phyloP scores from a whole-genome alignment of 1,140 invertebrate genomes.

The Nixonia krombeini region DNA sequence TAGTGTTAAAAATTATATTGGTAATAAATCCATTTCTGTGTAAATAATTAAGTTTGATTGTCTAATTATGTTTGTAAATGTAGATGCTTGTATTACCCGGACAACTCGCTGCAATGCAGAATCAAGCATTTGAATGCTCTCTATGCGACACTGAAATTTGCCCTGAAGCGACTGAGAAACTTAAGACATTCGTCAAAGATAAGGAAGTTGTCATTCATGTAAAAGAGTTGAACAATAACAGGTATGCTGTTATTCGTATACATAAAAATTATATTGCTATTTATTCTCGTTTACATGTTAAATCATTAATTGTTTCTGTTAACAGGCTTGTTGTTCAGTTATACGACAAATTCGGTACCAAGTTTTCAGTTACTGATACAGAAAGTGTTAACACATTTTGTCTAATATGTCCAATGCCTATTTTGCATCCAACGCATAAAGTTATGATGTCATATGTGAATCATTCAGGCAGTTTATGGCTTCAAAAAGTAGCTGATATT shows the following conservation, averaged over 20 bases:
- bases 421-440: constrained; percentile 71
- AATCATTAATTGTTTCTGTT: too few species aligned
- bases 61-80: too few species aligned
- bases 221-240: constrained; percentile 73
- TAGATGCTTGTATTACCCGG: constrained; percentile 72
- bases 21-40: too few species aligned
- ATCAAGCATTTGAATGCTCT: constrained; percentile 72
- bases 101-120: constrained; percentile 72
- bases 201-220: constrained; percentile 72
- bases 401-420: constrained; percentile 73
- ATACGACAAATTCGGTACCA: constrained; percentile 73
- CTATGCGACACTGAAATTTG: constrained; percentile 40
- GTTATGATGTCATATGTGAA: constrained; percentile 71
- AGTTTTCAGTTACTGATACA: constrained; percentile 71
- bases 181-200: constrained; percentile 50
- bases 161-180: constrained; percentile 31
- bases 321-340: constrained; percentile 75
- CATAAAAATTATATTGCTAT: too few species aligned
- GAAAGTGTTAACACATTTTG: constrained; percentile 69
- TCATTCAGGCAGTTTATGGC: constrained; percentile 73
- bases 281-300: too few species aligned
- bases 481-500: constrained; percentile 72
- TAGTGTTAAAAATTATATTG: too few species aligned
- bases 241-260: too few species aligned
- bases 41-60: too few species aligned